These are phyloP conservation scores for Crematogaster levior DNA, from an alignment of 2,888 invertebrate genomes.

Conservation along the genomic window DNA sequence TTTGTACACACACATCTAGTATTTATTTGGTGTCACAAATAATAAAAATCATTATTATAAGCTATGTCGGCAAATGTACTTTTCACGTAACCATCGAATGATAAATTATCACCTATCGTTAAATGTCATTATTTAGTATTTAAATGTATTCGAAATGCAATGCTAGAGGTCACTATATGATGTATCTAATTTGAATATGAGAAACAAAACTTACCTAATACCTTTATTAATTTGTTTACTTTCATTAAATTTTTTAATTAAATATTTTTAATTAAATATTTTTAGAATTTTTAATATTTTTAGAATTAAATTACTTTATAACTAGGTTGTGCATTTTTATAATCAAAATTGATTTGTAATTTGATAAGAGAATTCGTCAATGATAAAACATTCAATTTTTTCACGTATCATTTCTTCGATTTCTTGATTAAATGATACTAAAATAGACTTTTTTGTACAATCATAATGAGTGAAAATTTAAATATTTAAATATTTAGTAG, in stretches of 20 bases:
- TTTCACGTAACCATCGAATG: constrained; percentile 1
- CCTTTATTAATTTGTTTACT: not conserved
- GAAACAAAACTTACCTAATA: not conserved
- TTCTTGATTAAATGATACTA: not conserved
- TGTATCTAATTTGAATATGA: not conserved
- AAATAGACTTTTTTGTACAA: not conserved
- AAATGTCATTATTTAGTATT: not conserved
- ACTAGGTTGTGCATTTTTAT: not conserved
- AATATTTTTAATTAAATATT: not conserved
- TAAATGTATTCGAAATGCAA: not conserved
- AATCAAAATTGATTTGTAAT: not conserved
- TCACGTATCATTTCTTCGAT: not conserved
- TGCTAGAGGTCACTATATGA: not conserved
- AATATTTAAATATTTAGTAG: not conserved
- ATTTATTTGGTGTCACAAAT: not conserved
- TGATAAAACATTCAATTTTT: not conserved
- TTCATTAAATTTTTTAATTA: too few relatives aligned
- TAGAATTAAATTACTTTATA: not conserved
- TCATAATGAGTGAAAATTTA: not conserved
- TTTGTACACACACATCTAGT: too few relatives aligned
- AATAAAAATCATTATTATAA: constrained; percentile 3
- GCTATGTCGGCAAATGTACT: not conserved
- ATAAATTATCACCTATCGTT: constrained; percentile 27
- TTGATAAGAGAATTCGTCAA: not conserved
- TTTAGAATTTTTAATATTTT: too few relatives aligned